A percentile compares a stretch with the other conserved stretches of the same genome.
Evolutionary conservation across 2,113 vertebrate genomes (phyloP).

Genomic region (Charadrius vociferus): DNA sequence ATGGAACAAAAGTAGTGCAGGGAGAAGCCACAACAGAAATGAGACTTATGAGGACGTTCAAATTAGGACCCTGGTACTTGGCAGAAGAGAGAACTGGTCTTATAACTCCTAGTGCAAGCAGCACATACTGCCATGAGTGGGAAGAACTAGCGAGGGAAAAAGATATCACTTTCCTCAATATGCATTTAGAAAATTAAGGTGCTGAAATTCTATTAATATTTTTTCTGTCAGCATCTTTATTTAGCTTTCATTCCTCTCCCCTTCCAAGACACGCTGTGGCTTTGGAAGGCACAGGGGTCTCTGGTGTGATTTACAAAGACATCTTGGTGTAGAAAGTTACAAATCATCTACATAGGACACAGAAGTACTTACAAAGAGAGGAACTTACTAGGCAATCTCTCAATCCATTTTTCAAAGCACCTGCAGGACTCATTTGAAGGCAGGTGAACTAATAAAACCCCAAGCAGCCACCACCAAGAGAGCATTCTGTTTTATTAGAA

Average conservation of each 20-base stretch:
- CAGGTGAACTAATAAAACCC: constrained; percentile 41
- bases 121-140: not conserved
- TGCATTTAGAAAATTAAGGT: not conserved
- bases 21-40: not conserved
- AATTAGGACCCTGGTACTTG: not conserved
- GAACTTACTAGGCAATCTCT: constrained; percentile 25
- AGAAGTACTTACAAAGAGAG: not conserved
- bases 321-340: not conserved
- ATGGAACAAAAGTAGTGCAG: not conserved
- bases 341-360: not conserved
- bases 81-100: not conserved
- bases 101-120: not conserved
- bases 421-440: constrained; percentile 37
- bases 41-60: not conserved
- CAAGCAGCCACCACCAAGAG: constrained; percentile 29
- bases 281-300: not conserved
- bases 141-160: not conserved
- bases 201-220: not conserved
- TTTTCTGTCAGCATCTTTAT: not conserved
- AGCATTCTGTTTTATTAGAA: constrained; percentile 44
- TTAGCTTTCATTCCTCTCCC: not conserved
- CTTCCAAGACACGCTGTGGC: not conserved
- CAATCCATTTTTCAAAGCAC: constrained; percentile 62
- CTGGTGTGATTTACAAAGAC: not conserved
- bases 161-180: not conserved